A percentile compares a stretch with the other conserved stretches of the same genome.
These are phyloP conservation scores for Sinohyriopsis cumingii DNA, from an alignment of 2,888 invertebrate species.

Conservation along the genomic window DNA sequence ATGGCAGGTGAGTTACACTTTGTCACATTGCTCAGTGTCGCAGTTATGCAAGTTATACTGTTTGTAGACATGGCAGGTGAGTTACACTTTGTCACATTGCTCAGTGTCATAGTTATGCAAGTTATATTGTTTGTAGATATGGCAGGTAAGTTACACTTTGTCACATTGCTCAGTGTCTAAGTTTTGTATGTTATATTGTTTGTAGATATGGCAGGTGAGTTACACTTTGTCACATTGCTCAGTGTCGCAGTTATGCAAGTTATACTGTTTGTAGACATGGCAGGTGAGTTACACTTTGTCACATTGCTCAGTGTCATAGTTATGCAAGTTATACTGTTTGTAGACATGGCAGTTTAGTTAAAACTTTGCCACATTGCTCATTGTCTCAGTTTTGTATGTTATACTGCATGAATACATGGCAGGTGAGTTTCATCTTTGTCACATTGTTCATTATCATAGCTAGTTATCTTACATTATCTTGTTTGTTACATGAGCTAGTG, in stretches of 20 bases:
- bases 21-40: neutral
- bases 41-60: neutral
- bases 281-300: constrained; percentile 44
- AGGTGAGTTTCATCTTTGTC: constrained; percentile 53
- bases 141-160: no score
- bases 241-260: neutral
- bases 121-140: constrained; percentile 10
- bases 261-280: constrained; percentile 79
- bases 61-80: constrained; percentile 9
- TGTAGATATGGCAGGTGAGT: constrained; percentile 80
- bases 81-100: neutral
- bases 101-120: neutral
- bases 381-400: constrained; percentile 66
- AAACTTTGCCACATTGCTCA: no score
- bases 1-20: constrained; percentile 77
- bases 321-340: constrained; percentile 9
- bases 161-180: no score
- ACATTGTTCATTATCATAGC: no score
- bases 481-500: no score
- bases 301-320: neutral
- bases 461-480: no score
- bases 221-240: neutral
- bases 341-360: no score
- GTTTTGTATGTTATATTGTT: constrained; percentile 80
- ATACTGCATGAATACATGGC: constrained; percentile 88